Conservation (phyloP, 2,113 vertebrate genomes). For the Cercocebus atys region DNA sequence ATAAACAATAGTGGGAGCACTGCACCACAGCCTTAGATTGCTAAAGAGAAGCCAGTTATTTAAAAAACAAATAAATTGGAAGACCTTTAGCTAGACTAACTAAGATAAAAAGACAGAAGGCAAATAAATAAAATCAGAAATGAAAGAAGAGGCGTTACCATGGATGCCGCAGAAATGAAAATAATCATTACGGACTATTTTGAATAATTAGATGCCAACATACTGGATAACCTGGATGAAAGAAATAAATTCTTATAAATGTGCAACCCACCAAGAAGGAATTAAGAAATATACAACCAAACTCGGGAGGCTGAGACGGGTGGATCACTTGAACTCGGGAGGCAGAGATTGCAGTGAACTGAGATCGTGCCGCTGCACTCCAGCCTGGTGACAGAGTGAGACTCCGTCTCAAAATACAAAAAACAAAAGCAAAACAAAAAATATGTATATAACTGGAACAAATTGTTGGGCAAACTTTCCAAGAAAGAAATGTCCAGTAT, state of each 20-base stretch:
- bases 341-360: too few relatives aligned
- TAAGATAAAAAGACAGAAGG: background rate
- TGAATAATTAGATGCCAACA: background rate
- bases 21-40: background rate
- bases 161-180: background rate
- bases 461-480: background rate
- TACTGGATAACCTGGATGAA: background rate
- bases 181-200: background rate
- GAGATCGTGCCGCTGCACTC: too few relatives aligned
- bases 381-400: too few relatives aligned
- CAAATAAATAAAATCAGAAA: background rate
- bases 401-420: too few relatives aligned
- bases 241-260: constrained; percentile 3
- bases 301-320: too few relatives aligned
- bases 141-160: background rate
- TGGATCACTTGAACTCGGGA: too few relatives aligned
- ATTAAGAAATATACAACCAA: background rate
- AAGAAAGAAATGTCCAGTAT: background rate
- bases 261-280: background rate
- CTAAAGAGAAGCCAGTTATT: background rate
- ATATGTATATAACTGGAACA: background rate
- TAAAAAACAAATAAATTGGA: background rate
- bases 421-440: background rate
- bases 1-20: background rate
- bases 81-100: background rate